Evolutionary conservation across 2,797 vertebrate genomes (phyloP), one percentile per base, ranked within the genome.

Genomic region (Saxicola maurus): DNA sequence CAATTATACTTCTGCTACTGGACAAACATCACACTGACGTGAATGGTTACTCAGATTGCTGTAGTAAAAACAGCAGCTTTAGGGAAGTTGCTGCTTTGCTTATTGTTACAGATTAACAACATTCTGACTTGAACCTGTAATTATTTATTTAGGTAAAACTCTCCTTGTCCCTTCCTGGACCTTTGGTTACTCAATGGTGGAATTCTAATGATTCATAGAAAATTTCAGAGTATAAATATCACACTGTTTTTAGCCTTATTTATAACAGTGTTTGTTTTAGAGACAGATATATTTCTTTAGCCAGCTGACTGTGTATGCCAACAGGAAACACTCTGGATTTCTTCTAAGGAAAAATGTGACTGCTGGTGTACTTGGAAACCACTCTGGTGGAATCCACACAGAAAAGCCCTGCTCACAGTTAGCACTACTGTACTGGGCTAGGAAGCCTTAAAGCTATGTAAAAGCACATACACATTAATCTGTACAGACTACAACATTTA

Each of bases 61-160:
- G 18, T 21, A 52, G 20, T 55, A n/a, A 86, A 84, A 62, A 38
- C n/a, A 60, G 52, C 0, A 0, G 49, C 56, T 83, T 73, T 59
- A 71, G 75, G 59, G 82, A 83, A 82, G 61, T 43, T 61, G 19
- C 35, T 86, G 61, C 48, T 55, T 90, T 86, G 37, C 45, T 57
- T 78, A 31, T 56, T 6, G 2, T 55, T 75, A 56, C 43, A 88
- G 66, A 80, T 78, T 76, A 86, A 45, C 25, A 85, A 35, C 48
- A 73, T 81, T 87, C 77, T 82, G 18, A 65, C 33, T 48, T 61
- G 55, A 85, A 62, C 6, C 1, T 90, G 33, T 51, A 72, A 40
- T 45, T 91, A 55, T 89, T 89, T 89, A 25, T 78, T 93, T 87
- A 78, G 73, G 30, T 92, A 78, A 83, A 53, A 66, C 17, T 71